A percentile compares a stretch with the other conserved stretches of the same genome.
Evolutionary conservation across 1,140 invertebrate genomes (phyloP).

Genomic region (Sinonovacula constricta): DNA sequence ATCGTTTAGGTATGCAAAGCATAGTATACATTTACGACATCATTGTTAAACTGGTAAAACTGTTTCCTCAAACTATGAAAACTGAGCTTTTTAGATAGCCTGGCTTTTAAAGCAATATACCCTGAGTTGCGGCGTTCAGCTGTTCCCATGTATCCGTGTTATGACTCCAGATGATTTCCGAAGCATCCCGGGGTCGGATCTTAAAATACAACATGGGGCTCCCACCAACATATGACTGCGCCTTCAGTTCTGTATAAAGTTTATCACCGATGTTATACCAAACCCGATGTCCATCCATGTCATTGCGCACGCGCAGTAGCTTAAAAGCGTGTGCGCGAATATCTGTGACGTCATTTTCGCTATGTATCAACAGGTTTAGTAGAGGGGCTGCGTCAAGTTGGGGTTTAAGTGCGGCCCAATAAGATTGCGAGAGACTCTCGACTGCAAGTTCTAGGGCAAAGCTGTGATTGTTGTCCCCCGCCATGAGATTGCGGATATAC

Average conservation of each 20-base stretch:
- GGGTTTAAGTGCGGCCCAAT: conserved; percentile 6
- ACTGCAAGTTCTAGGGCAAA: conserved; percentile 15
- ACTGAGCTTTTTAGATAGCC: no score
- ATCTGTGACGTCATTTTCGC: background rate
- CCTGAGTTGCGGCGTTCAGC: conserved; percentile 16
- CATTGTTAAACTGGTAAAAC: no score
- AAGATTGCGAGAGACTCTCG: background rate
- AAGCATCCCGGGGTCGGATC: conserved; percentile 33
- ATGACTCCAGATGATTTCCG: conserved; percentile 40
- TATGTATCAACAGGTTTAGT: conserved; percentile 9
- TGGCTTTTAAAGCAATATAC: no score
- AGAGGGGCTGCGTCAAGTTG: background rate
- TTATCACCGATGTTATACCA: conserved; percentile 11
- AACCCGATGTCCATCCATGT: conserved; percentile 24
- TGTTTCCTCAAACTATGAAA: no score
- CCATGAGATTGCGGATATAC: background rate
- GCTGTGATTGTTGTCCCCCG: background rate
- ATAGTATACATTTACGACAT: no score
- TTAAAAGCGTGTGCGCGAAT: no score
- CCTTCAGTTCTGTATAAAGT: background rate
- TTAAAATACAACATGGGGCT: conserved; percentile 39
- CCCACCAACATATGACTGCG: conserved; percentile 16
- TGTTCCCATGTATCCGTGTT: conserved; percentile 40
- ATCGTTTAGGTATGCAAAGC: no score
- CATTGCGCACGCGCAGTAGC: conserved; percentile 23